Evolutionary conservation across 1,140 invertebrate species (phyloP).

Genomic region (Saccostrea cuccullata): DNA sequence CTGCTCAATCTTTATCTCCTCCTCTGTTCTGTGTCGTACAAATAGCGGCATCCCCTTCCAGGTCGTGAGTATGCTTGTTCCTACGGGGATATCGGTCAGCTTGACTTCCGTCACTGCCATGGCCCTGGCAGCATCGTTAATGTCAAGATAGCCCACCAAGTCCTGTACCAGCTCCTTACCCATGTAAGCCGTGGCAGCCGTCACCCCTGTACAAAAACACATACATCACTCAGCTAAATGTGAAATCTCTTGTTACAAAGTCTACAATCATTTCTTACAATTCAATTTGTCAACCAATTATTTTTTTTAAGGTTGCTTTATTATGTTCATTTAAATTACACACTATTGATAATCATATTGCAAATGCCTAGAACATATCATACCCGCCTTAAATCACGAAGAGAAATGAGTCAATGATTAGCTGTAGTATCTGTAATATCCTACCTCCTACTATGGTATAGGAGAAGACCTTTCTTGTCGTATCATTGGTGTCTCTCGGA

Average conservation of each 20-base stretch:
- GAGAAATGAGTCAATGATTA: too few relatives aligned
- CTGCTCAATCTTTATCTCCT: constrained; percentile 89
- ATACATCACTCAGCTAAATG: neutral
- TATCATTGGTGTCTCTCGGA: constrained; percentile 78
- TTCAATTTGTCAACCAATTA: too few relatives aligned
- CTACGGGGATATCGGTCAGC: constrained; percentile 86
- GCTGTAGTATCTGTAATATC: neutral
- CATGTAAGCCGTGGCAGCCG: constrained; percentile 85
- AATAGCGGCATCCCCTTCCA: constrained; percentile 99
- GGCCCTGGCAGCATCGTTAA: constrained; percentile 95
- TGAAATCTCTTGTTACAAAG: too few relatives aligned
- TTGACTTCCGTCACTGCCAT: constrained; percentile 97
- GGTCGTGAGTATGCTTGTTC: constrained; percentile 94
- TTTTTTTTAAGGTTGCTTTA: too few relatives aligned
- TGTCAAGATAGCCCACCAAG: constrained; percentile 88
- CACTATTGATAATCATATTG: too few relatives aligned
- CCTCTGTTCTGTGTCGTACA: constrained; percentile 90
- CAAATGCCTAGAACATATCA: too few relatives aligned
- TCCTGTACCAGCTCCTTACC: constrained; percentile 88
- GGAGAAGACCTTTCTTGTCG: constrained; percentile 86
- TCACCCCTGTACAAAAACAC: constrained; percentile 80
- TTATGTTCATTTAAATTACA: too few relatives aligned
- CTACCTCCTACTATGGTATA: constrained; percentile 89
- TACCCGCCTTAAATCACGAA: too few relatives aligned
- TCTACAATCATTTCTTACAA: too few relatives aligned